Conservation (phyloP, 2,797 vertebrate species). For the Enteromius unitaeniatus region DNA sequence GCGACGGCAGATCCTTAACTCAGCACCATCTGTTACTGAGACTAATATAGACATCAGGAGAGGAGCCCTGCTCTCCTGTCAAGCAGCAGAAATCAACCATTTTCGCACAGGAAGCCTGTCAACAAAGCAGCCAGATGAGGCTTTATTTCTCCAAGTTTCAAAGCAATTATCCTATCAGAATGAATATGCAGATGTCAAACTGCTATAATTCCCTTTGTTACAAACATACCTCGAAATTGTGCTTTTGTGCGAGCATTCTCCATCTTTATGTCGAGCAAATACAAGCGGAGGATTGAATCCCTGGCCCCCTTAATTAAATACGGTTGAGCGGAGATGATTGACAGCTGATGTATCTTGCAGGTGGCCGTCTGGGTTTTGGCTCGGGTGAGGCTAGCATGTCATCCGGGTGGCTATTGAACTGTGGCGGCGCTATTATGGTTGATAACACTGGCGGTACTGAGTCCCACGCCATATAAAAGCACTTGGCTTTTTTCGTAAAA, state of each 20-base stretch:
- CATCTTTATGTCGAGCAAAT: conserved; percentile 1
- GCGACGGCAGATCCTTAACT: conserved; percentile 51
- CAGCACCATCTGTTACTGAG: conserved; percentile 61
- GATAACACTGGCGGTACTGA: conserved; percentile 62
- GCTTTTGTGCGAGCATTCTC: conserved; percentile 29
- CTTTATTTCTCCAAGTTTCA: conserved; percentile 49
- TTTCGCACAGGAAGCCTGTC: conserved; percentile 44
- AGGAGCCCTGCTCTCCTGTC: conserved; percentile 24
- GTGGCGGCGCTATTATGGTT: conserved; percentile 61
- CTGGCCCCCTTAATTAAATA: conserved; percentile 62
- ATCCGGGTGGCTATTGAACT: conserved; percentile 65
- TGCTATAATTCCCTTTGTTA: conserved; percentile 38
- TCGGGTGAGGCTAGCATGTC: conserved; percentile 43
- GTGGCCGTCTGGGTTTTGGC: conserved; percentile 56
- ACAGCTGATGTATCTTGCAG: conserved; percentile 57
- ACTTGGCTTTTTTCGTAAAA: conserved; percentile 46
- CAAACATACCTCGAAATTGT: conserved; percentile 22
- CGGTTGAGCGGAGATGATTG: conserved; percentile 55
- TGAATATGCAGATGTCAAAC: conserved; percentile 38
- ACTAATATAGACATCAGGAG: conserved; percentile 61
- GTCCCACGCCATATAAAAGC: conserved; percentile 46
- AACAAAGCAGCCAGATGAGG: conserved; percentile 39
- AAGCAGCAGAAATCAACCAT: conserved; percentile 34
- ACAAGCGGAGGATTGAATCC: conserved; percentile 7
- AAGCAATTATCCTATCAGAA: conserved; percentile 55